These are phyloP conservation scores for Sinella curviseta DNA, from an alignment of 1,140 invertebrate genomes.

Conservation along the genomic window DNA sequence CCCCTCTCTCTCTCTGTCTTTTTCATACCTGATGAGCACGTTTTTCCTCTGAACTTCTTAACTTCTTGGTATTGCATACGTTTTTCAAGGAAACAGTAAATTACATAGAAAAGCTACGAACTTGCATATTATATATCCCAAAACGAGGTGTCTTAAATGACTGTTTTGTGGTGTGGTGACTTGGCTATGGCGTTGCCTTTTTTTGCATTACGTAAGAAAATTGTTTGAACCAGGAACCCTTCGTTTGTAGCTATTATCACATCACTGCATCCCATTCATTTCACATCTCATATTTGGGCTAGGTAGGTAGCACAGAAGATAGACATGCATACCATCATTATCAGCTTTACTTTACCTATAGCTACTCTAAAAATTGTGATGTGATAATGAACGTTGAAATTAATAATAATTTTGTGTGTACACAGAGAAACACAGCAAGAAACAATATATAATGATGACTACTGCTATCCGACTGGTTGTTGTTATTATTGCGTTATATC, in stretches of 20 bases:
- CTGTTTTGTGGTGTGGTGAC: not conserved
- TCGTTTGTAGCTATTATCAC: not conserved
- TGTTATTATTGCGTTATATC: not conserved
- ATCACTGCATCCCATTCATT: not conserved
- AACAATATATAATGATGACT: not conserved
- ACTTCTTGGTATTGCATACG: no score
- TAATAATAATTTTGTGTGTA: not conserved
- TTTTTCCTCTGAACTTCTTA: not conserved
- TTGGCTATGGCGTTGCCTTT: not conserved
- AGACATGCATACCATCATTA: not conserved
- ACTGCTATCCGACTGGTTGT: not conserved
- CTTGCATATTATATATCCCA: no score
- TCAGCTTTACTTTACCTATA: not conserved
- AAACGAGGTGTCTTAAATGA: not conserved
- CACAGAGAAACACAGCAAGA: not conserved
- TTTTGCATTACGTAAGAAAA: not conserved
- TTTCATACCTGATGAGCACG: not conserved
- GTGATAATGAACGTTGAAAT: not conserved
- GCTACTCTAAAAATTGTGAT: not conserved
- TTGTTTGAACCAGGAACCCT: constrained; percentile 13
- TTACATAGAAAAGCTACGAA: not conserved
- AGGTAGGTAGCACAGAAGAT: not conserved
- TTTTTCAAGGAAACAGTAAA: not conserved
- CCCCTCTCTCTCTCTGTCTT: not conserved
- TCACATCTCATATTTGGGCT: not conserved